Conservation (phyloP, 2,113 vertebrate species). For the Cynoglossus semilaevis region DNA sequence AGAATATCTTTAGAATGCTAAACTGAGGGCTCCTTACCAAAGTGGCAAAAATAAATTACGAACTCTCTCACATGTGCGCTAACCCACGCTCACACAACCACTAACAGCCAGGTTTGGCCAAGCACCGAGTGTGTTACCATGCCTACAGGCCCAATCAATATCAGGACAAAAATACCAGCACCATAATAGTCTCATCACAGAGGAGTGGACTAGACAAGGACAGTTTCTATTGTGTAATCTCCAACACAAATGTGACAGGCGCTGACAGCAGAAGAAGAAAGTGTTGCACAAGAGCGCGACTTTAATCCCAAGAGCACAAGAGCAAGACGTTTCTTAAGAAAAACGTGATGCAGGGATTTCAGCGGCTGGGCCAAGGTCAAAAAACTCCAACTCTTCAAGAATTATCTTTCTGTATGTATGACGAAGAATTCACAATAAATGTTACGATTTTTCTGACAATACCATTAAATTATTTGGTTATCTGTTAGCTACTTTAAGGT, state of each 20-base stretch:
- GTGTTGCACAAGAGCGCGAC: constrained; percentile 34
- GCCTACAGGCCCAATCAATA: constrained; percentile 71
- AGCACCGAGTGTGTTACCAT: constrained; percentile 52
- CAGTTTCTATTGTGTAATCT: constrained; percentile 47
- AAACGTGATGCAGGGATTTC: constrained; percentile 35
- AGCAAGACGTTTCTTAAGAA: constrained; percentile 49
- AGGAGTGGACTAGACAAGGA: constrained; percentile 31
- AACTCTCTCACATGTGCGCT: constrained; percentile 26
- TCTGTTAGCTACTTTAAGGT: too few relatives aligned
- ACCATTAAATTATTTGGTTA: too few relatives aligned
- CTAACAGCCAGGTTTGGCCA: constrained; percentile 12
- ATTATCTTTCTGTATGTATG: too few relatives aligned
- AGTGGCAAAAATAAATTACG: constrained; percentile 3
- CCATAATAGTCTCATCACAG: constrained; percentile 52
- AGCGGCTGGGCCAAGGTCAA: constrained; percentile 23
- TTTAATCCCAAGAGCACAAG: constrained; percentile 53
- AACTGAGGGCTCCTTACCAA: too few relatives aligned
- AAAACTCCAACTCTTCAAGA: too few relatives aligned
- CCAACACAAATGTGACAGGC: constrained; percentile 24
- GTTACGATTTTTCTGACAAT: too few relatives aligned
- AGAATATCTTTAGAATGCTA: too few relatives aligned
- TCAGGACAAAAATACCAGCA: constrained; percentile 60
- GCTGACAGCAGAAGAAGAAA: constrained; percentile 2
- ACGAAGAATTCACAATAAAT: too few relatives aligned
- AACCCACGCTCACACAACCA: constrained; percentile 13